Percentiles rank a stretch among this genome's conserved stretches.
Conservation (phyloP, 2,888 invertebrate genomes). For the Cryptus viduatorius region DNA sequence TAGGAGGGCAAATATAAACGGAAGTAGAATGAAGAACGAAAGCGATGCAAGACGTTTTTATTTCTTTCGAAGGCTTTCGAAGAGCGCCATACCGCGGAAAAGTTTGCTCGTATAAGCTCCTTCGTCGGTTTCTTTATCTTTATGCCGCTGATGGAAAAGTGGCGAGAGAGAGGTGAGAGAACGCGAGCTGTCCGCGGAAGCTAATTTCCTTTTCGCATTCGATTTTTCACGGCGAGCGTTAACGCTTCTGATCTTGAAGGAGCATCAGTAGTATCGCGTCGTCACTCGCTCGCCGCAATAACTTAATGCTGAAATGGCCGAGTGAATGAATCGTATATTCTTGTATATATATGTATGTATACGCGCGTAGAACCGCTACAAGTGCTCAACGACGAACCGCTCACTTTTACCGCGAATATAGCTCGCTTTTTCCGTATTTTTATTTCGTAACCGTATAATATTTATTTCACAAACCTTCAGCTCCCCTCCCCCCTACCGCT, state of each 20-base stretch:
- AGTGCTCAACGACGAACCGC: conserved; percentile 49
- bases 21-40: conserved; percentile 2
- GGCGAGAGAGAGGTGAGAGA: conserved; percentile 26
- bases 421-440: conserved; percentile 72
- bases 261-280: conserved; percentile 54
- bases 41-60: conserved; percentile 54
- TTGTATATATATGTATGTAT: conserved; percentile 20
- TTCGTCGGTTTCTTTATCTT: conserved; percentile 77
- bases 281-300: conserved; percentile 72
- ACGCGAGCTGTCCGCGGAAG: conserved; percentile 71
- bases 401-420: conserved; percentile 42
- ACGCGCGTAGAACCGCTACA: neutral
- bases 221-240: conserved; percentile 81
- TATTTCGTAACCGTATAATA: conserved; percentile 81
- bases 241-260: conserved; percentile 74
- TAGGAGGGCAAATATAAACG: neutral
- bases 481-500: conserved; percentile 65
- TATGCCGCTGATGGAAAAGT: conserved; percentile 63
- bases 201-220: conserved; percentile 84
- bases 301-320: conserved; percentile 74
- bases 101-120: conserved; percentile 51
- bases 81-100: conserved; percentile 30
- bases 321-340: conserved; percentile 47
- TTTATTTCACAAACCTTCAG: conserved; percentile 80
- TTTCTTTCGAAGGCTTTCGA: conserved; percentile 67